A percentile compares a stretch with the other conserved stretches of the same genome.
Evolutionary conservation across 2,113 vertebrate genomes (phyloP).

Genomic region (Prinia subflava): DNA sequence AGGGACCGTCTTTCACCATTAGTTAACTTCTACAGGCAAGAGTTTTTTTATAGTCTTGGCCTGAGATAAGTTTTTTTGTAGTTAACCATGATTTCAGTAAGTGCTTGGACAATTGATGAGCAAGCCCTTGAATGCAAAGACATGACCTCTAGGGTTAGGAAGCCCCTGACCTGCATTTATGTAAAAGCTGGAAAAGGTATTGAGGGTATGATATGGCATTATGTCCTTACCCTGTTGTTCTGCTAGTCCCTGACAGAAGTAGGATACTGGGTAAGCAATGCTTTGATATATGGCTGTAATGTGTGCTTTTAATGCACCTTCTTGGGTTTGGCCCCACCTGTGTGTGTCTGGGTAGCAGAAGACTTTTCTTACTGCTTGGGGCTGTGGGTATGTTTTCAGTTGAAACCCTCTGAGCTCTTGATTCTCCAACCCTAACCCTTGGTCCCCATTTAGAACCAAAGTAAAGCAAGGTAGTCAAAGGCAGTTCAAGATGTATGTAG

Average conservation of each 20-base stretch:
- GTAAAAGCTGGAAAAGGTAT: neutral
- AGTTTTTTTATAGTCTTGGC: neutral
- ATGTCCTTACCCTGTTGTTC: neutral
- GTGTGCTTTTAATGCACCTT: neutral
- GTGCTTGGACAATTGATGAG: neutral
- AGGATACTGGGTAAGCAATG: neutral
- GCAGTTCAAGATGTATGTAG: neutral
- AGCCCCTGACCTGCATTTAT: neutral
- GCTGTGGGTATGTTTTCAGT: neutral
- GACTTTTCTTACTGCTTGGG: neutral
- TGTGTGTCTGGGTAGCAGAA: neutral
- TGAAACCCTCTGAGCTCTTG: neutral
- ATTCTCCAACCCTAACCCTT: neutral
- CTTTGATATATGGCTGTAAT: neutral
- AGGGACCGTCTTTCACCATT: neutral
- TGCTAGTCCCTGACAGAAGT: neutral
- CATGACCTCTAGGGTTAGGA: neutral
- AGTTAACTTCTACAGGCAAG: neutral
- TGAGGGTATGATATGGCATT: neutral
- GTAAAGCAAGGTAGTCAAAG: neutral
- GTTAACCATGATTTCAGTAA: neutral
- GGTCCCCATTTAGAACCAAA: neutral
- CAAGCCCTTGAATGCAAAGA: neutral
- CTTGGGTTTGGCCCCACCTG: neutral
- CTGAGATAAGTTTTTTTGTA: neutral